Evolutionary conservation across 2,797 vertebrate species (phyloP).

Genomic region (Squalus acanthias): DNA sequence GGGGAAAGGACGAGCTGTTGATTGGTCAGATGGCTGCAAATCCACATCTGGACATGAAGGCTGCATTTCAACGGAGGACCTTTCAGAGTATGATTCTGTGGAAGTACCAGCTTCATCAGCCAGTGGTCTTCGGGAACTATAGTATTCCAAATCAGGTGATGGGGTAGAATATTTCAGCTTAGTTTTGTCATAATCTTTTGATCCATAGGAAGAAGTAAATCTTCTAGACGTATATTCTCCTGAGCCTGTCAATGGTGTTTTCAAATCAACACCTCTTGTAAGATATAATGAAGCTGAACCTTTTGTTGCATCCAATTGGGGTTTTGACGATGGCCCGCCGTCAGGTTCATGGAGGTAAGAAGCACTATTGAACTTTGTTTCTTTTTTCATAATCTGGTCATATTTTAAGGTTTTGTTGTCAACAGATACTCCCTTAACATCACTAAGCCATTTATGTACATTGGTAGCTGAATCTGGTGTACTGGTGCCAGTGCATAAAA

Average conservation of each 20-base stretch:
- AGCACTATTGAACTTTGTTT: slow-evolving; percentile 54
- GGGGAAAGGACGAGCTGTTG: neutral
- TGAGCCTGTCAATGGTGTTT: slow-evolving; percentile 23
- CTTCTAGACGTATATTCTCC: neutral
- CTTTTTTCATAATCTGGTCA: slow-evolving; percentile 49
- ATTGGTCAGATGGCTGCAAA: neutral
- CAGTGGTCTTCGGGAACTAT: slow-evolving; percentile 53
- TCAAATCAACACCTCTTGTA: slow-evolving; percentile 52
- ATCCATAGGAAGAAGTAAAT: neutral
- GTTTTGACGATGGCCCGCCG: slow-evolving; percentile 65
- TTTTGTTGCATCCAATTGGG: slow-evolving; percentile 54
- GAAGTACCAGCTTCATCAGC: slow-evolving; percentile 53
- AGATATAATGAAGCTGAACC: slow-evolving; percentile 53
- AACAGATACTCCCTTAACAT: slow-evolving; percentile 64
- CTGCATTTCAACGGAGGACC: slow-evolving; percentile 47
- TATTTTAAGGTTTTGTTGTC: slow-evolving; percentile 48
- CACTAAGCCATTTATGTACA: slow-evolving; percentile 74
- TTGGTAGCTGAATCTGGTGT: slow-evolving; percentile 58
- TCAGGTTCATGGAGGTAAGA: slow-evolving; percentile 56
- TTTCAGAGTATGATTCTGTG: slow-evolving; percentile 57
- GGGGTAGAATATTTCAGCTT: neutral
- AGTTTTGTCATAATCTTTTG: neutral
- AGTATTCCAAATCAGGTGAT: slow-evolving; percentile 42
- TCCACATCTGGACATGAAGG: slow-evolving; percentile 20
- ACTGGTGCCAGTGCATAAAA: slow-evolving; percentile 49